Conservation (phyloP, 1,140 invertebrate genomes). For the Apis florea region DNA sequence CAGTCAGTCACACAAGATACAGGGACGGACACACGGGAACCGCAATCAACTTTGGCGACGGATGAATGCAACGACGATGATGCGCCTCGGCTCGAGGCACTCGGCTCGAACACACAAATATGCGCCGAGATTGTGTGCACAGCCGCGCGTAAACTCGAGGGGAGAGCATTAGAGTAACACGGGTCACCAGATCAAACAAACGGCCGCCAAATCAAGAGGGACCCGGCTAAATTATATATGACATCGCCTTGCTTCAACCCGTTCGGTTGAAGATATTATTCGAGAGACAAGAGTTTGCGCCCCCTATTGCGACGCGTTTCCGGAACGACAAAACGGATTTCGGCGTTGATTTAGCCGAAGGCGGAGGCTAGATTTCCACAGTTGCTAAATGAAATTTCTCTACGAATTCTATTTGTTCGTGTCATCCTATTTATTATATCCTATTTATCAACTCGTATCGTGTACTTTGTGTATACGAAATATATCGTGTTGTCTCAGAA, state of each 20-base stretch:
- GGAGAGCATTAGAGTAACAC: conserved; percentile 35
- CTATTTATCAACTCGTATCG: too few relatives aligned
- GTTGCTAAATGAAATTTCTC: background rate
- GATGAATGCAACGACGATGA: conserved; percentile 40
- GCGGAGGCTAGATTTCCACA: too few relatives aligned
- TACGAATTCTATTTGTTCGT: too few relatives aligned
- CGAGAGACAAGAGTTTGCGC: conserved; percentile 26
- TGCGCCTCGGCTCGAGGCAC: too few relatives aligned
- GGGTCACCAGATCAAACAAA: conserved; percentile 56
- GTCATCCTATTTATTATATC: too few relatives aligned
- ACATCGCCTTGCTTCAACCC: background rate
- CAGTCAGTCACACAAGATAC: too few relatives aligned
- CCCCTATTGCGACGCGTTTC: background rate
- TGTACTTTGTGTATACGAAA: too few relatives aligned
- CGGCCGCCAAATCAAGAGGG: background rate
- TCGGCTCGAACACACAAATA: conserved; percentile 45
- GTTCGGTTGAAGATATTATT: conserved; percentile 2
- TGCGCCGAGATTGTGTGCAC: conserved; percentile 24
- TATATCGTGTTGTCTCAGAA: too few relatives aligned
- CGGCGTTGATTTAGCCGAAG: background rate
- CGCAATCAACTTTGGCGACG: conserved; percentile 51
- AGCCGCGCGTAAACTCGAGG: conserved; percentile 31
- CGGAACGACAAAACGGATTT: background rate
- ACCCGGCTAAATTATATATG: conserved; percentile 31
- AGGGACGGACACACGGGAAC: background rate